These are phyloP conservation scores for Salarias fasciatus DNA, from an alignment of 2,797 vertebrate genomes.

Conservation along the genomic window DNA sequence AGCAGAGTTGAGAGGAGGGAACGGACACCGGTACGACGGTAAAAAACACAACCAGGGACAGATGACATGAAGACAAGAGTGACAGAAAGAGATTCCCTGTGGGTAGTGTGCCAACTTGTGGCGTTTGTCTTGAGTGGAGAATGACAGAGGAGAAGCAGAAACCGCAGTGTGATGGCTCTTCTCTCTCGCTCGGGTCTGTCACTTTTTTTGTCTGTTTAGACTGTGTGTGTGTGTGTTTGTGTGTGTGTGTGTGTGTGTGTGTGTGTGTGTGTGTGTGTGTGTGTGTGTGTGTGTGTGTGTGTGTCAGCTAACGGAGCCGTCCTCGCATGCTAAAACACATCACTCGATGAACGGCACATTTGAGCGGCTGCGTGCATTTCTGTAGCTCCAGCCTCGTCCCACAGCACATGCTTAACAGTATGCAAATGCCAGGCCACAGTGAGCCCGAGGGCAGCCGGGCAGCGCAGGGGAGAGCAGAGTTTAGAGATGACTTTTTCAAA, in stretches of 20 bases:
- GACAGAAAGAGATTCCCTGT: constrained; percentile 7
- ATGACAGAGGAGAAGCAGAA: constrained; percentile 45
- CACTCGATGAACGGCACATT: constrained; percentile 24
- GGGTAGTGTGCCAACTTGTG: constrained; percentile 42
- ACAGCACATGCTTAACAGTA: constrained; percentile 43
- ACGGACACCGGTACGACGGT: constrained; percentile 1
- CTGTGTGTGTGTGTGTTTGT: constrained; percentile 3
- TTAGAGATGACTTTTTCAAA: constrained; percentile 57
- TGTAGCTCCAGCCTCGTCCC: constrained; percentile 28
- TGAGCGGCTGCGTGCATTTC: constrained; percentile 30
- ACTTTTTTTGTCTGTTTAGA: constrained; percentile 33
- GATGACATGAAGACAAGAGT: constrained; percentile 13
- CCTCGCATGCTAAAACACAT: too few species aligned
- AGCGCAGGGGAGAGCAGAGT: constrained; percentile 46
- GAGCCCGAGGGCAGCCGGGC: constrained; percentile 50
- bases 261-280: constrained; percentile 3
- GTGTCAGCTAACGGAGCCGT: constrained; percentile 10
- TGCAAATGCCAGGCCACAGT: constrained; percentile 65
- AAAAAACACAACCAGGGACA: constrained; percentile 16
- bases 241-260: constrained; percentile 3
- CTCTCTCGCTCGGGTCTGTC: constrained; percentile 31
- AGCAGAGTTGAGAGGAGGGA: constrained; percentile 31
- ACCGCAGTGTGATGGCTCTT: constrained; percentile 51
- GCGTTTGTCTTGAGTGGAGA: constrained; percentile 56
- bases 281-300: constrained; percentile 16